phyloP scores from a whole-genome alignment of 1,140 invertebrate species.

The Papilio polyxenes region DNA sequence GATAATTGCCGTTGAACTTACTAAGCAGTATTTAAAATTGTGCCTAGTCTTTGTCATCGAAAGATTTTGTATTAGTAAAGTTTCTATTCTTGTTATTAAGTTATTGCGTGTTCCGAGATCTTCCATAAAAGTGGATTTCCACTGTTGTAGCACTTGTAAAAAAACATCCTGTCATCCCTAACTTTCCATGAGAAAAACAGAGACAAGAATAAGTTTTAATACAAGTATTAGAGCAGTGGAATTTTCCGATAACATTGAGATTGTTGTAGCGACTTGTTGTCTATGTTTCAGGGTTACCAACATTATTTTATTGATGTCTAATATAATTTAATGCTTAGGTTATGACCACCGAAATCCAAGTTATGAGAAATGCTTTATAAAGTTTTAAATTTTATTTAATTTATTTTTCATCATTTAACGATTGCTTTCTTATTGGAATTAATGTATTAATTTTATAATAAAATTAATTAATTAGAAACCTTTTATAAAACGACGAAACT shows the following conservation, averaged over 20 bases:
- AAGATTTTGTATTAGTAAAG: conserved; percentile 7
- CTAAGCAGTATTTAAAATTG: conserved; percentile 18
- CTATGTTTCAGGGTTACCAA: conserved; percentile 26
- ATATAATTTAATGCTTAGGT: conserved; percentile 2
- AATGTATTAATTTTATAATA: conserved; percentile 27
- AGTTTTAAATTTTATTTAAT: neutral
- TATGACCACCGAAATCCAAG: conserved; percentile 29
- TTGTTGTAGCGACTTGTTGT: conserved; percentile 23
- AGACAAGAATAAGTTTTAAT: too few species aligned
- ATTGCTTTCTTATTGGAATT: conserved; percentile 19
- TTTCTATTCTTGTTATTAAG: conserved; percentile 14
- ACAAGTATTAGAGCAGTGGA: too few species aligned
- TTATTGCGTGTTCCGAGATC: conserved; percentile 32
- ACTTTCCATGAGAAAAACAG: too few species aligned
- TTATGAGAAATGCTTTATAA: neutral
- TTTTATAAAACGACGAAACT: conserved; percentile 36
- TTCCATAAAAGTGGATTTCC: conserved; percentile 7
- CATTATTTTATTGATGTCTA: conserved; percentile 24
- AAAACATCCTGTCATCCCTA: neutral
- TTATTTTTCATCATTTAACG: conserved; percentile 7
- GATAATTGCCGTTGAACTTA: neutral
- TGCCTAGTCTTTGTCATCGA: conserved; percentile 16
- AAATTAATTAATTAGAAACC: conserved; percentile 13
- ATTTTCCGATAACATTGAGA: neutral
- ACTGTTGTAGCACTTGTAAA: neutral